phyloP scores from a whole-genome alignment of 2,113 vertebrate species.

The Eonycteris spelaea region DNA sequence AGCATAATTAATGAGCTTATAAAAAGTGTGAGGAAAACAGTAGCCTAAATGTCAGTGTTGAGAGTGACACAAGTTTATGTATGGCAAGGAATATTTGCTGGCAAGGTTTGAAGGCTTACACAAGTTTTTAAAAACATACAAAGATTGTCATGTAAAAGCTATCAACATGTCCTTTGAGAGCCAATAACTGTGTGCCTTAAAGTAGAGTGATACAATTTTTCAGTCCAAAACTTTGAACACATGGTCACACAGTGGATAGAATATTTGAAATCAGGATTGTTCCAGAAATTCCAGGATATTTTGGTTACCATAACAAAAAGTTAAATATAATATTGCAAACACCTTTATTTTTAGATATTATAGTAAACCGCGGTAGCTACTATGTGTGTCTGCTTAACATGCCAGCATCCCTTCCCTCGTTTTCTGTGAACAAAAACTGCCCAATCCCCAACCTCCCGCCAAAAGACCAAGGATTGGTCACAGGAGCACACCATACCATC shows the following conservation, averaged over 20 bases:
- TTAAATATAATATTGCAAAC: background rate
- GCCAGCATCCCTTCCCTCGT: background rate
- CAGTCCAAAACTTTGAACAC: background rate
- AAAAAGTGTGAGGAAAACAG: constrained; percentile 28
- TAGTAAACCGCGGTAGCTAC: background rate
- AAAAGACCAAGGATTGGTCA: background rate
- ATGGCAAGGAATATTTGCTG: background rate
- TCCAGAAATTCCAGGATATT: background rate
- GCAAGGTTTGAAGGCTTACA: background rate
- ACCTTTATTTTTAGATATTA: background rate
- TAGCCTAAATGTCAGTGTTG: constrained; percentile 37
- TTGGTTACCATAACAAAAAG: background rate
- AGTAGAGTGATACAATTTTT: background rate
- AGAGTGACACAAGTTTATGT: constrained; percentile 6
- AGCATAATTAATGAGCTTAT: constrained; percentile 56
- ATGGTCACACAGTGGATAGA: background rate
- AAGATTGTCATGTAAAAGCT: background rate
- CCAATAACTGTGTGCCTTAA: background rate
- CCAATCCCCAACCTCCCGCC: background rate
- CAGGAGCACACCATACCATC: background rate
- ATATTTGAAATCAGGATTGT: background rate
- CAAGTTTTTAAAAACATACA: background rate
- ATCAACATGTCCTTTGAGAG: background rate
- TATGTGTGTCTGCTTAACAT: background rate
- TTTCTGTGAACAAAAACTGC: background rate